Base-by-base conservation (phyloP, 1,140 invertebrate genomes). In the Anadara kagoshimensis region DNA sequence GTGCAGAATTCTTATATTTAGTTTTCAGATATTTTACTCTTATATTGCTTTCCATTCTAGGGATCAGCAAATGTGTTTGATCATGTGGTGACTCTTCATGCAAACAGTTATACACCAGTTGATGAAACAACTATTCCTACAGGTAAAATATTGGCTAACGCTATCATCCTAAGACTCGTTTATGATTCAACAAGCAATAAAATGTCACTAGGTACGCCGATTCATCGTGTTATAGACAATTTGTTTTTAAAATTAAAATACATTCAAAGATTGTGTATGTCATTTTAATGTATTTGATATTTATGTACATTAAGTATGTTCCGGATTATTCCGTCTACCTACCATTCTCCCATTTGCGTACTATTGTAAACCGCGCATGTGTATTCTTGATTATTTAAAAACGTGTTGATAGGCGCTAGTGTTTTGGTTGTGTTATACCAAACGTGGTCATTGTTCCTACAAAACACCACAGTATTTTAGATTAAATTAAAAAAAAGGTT, bases 51-150 rank as follows among this genome's bases (percentile, higher is more conserved):
- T n/a, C n/a, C n/a, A n/a, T 84, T 87, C 24, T 73, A 93, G 92
- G 88, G 79, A 65, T 77, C 83, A 51, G 91, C 90, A 0, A 82
- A 88, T 43, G 84, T 92, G 24, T 92, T 94, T 75, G 93, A 95
- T 64, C 96, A 98, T 86, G 81, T 90, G 18, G 88, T 97, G 5
- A 88, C 83, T 0, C 91, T 98, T 0, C 93, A 94, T 80, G 94
- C 94, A 26, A 93, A 95, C 89, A 89, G 89, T n/a, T 95, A 93
- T 84, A 94, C 94, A 0, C 93, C 94, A 59, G 92, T 94, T 0
- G 92, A 95, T 80, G 80, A 90, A 0, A 90, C 91, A 26, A 92
- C 91, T 10, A 95, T 97, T 76, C 95, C 95, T 11, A 96, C 94
- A 43, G 91, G 90, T 90, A 78, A 77, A 63, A 45, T 22, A 65